A percentile compares a stretch with the other conserved stretches of the same genome.
Conservation (phyloP, 1,140 invertebrate genomes). For the Philotrypesis tridentata region DNA sequence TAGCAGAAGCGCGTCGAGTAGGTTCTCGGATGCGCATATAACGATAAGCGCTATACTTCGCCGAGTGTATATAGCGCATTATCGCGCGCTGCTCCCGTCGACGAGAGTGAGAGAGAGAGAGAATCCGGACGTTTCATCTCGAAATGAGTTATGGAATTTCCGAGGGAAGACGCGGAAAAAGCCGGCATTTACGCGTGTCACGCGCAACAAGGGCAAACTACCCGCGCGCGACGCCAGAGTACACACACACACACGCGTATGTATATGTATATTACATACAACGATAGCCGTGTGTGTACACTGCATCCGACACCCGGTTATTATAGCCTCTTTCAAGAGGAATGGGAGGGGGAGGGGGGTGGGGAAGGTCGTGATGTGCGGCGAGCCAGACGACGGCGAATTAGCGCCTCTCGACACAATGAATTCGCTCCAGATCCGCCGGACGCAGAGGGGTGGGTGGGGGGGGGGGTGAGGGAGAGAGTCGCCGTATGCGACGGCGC, state of each 20-base stretch:
- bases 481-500: too few species aligned
- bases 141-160: slow-evolving; percentile 7
- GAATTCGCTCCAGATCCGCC: not conserved
- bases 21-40: not conserved
- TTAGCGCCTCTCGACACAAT: not conserved
- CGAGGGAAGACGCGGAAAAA: not conserved
- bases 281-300: not conserved
- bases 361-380: not conserved
- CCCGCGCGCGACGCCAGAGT: not conserved
- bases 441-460: too few species aligned
- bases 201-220: too few species aligned
- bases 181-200: too few species aligned
- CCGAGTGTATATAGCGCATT: not conserved
- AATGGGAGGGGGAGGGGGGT: slow-evolving; percentile 12
- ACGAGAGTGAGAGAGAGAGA: too few species aligned
- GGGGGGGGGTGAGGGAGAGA: too few species aligned
- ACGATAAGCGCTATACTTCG: not conserved
- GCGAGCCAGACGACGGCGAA: not conserved
- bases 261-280: not conserved
- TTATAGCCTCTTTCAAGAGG: slow-evolving; percentile 14
- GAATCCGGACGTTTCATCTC: not conserved
- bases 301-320: not conserved
- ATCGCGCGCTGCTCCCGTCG: not conserved
- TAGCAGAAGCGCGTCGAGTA: too few species aligned
- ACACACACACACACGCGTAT: not conserved